These are phyloP conservation scores for Merluccius polli DNA, from an alignment of 2,797 vertebrate species.

Conservation along the genomic window DNA sequence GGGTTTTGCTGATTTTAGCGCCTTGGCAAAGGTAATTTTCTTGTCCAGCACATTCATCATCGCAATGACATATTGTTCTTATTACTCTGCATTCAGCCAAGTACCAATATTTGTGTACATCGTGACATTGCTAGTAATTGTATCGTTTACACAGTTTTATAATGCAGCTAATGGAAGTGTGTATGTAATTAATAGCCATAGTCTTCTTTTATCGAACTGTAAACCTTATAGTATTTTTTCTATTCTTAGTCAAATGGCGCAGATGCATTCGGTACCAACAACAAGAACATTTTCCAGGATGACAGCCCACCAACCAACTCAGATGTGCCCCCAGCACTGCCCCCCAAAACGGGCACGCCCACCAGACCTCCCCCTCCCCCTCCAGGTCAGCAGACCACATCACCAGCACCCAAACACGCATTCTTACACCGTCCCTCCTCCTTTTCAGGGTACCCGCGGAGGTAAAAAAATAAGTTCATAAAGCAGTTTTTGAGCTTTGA, in stretches of 20 bases:
- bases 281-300: conserved; percentile 86
- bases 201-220: background rate
- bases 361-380: conserved; percentile 94
- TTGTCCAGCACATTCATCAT: background rate
- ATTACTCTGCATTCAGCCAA: background rate
- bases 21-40: conserved; percentile 83
- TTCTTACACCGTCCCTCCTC: background rate
- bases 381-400: conserved; percentile 74
- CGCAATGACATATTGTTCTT: background rate
- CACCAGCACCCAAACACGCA: background rate
- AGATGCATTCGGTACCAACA: conserved; percentile 82
- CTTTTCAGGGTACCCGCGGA: too few species aligned
- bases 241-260: conserved; percentile 76
- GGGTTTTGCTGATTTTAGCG: conserved; percentile 95
- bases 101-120: background rate
- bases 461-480: too few species aligned
- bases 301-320: conserved; percentile 69
- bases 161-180: background rate
- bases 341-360: conserved; percentile 93
- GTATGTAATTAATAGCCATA: background rate
- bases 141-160: background rate
- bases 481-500: too few species aligned
- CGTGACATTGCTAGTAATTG: background rate
- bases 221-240: background rate
- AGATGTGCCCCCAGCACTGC: conserved; percentile 89